Evolutionary conservation across 2,797 vertebrate species (phyloP), one percentile per base, ranked within the genome.

Genomic region (Ctenopoma kingsleyae): DNA sequence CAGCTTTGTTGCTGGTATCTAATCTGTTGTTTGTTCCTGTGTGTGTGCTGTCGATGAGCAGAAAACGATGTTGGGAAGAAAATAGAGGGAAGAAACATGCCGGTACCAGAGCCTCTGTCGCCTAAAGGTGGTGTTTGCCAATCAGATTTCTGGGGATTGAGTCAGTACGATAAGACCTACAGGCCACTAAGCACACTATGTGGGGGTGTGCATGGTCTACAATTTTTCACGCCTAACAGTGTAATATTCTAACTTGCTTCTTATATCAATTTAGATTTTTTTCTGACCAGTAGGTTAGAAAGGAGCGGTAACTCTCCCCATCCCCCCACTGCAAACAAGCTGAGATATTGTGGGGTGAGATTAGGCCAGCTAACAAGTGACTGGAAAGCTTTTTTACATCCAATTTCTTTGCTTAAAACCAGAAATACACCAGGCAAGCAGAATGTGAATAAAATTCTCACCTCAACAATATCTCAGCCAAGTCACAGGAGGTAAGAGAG

Each of bases 1-100:
- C 82, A 58, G 77, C 49, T 67, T 54, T 72, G 67, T 77, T 69
- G 60, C 71, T 67, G 51, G 76, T 85, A 84, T 91, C 80, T 91
- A 89, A 89, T 90, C 86, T 89, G 79, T 86, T 88, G 83, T 90
- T 89, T 91, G 80, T 91, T 92, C 85, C 89, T 84, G 79, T 30
- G 46, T 83, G 76, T 83, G 60, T 76, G 86, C 81, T 89, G 81
- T 81, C 60, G 82, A 89, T 91, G 87, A 88, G 81, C 76, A 89
- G 79, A 71, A 75, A 67, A 83, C 71, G 80, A 75, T 83, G 77
- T 71, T 77, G 67, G 67, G 81, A 74, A 86, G 85, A 70, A 86
- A 78, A 74, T 49, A 61, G 84, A 86, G 70, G 74, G 43, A 66
- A 67, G 74, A 84, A 83, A 72, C 63, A 84, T 59, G 54, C 51